These are phyloP conservation scores for Oxytorus armatus DNA, from an alignment of 2,888 invertebrate species.

Conservation along the genomic window DNA sequence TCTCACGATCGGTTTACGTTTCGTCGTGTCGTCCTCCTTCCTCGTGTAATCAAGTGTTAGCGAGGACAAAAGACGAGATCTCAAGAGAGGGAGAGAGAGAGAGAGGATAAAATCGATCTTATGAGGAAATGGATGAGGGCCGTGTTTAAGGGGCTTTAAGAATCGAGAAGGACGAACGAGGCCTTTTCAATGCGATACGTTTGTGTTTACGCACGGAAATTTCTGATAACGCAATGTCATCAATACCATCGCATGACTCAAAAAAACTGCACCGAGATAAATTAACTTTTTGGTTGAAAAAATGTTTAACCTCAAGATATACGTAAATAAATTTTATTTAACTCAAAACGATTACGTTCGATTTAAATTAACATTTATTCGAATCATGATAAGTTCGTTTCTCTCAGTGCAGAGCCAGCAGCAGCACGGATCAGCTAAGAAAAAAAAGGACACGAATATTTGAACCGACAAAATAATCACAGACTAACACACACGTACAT, in stretches of 20 bases:
- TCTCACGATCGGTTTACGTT: slow-evolving; percentile 42
- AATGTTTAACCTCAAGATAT: background rate
- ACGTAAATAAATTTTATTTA: background rate
- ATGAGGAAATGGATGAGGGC: slow-evolving; percentile 10
- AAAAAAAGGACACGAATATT: background rate
- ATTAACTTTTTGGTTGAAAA: background rate
- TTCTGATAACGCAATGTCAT: background rate
- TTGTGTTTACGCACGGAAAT: slow-evolving; percentile 9
- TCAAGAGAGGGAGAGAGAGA: slow-evolving; percentile 19
- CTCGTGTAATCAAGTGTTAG: slow-evolving; percentile 39
- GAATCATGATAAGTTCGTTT: background rate
- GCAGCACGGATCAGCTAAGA: slow-evolving; percentile 26
- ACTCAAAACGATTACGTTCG: background rate
- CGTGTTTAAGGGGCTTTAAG: no score
- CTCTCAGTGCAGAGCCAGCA: background rate
- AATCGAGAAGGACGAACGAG: no score
- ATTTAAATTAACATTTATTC: background rate
- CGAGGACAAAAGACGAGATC: slow-evolving; percentile 43
- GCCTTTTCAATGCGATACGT: slow-evolving; percentile 22
- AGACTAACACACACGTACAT: slow-evolving; percentile 6
- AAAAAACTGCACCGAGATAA: slow-evolving; percentile 1
- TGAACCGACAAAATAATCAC: background rate
- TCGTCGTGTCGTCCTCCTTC: slow-evolving; percentile 23
- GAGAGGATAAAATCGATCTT: slow-evolving; percentile 13
- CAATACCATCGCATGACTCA: background rate